Conservation (phyloP, 2,888 invertebrate species). For the Drosophila subsilvestris region DNA sequence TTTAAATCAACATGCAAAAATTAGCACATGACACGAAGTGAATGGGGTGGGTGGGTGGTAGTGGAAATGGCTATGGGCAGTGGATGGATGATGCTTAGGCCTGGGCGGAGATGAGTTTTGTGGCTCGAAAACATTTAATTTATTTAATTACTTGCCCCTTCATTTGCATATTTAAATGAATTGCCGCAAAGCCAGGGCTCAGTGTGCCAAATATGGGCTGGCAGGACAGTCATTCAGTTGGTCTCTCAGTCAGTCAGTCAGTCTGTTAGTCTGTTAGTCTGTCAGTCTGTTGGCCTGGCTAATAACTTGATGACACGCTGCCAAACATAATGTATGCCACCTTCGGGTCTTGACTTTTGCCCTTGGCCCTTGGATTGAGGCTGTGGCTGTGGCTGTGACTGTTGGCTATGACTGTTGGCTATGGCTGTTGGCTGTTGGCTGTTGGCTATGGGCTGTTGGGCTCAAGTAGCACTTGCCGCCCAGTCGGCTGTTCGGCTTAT, state of each 20-base stretch:
- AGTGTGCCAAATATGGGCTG: neutral
- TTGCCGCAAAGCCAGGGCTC: conserved; percentile 44
- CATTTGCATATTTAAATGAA: conserved; percentile 77
- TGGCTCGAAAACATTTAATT: conserved; percentile 66
- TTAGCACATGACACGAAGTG: conserved; percentile 52
- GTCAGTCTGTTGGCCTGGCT: conserved; percentile 5
- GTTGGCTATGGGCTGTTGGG: no score
- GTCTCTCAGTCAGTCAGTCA: neutral
- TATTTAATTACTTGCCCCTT: conserved; percentile 77
- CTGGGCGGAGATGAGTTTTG: conserved; percentile 15
- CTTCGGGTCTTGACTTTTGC: neutral
- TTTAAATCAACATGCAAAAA: conserved; percentile 74
- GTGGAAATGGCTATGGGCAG: neutral
- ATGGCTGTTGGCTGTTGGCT: no score
- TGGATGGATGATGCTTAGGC: conserved; percentile 13
- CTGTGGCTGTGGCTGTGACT: no score
- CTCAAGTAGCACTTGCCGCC: neutral
- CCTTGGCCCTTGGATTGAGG: neutral
- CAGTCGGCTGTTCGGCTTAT: neutral
- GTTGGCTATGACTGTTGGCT: neutral
- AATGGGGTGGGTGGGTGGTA: neutral
- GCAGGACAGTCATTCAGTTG: neutral
- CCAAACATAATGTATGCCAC: conserved; percentile 47
- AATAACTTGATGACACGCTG: conserved; percentile 60
- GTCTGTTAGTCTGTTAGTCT: neutral